Evolutionary conservation across 2,797 vertebrate species (phyloP).

Genomic region (Acipenser ruthenus): DNA sequence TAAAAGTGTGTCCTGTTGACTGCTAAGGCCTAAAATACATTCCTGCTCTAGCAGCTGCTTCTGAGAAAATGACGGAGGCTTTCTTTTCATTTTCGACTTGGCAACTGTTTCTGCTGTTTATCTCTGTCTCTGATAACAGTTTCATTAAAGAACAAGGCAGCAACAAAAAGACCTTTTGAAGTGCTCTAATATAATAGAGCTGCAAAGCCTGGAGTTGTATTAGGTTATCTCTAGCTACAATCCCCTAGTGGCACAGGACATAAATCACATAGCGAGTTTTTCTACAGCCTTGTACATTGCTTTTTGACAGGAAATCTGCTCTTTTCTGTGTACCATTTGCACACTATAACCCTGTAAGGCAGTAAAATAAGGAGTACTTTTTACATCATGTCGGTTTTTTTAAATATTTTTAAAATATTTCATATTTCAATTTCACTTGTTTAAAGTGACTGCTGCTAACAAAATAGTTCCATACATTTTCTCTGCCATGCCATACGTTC

Average conservation of each 20-base stretch:
- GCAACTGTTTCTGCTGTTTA: slow-evolving; percentile 4
- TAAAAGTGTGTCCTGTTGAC: no score
- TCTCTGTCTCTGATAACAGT: slow-evolving; percentile 16
- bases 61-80: not conserved
- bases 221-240: slow-evolving; percentile 62
- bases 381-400: no score
- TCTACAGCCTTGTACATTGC: not conserved
- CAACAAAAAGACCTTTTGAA: slow-evolving; percentile 37
- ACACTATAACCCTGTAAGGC: no score
- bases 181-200: slow-evolving; percentile 55
- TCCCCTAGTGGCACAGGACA: slow-evolving; percentile 52
- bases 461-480: no score
- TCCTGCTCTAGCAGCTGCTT: not conserved
- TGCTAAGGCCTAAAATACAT: no score
- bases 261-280: slow-evolving; percentile 48
- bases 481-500: no score
- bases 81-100: not conserved
- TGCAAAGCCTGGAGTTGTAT: slow-evolving; percentile 54
- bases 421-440: no score
- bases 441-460: no score
- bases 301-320: not conserved
- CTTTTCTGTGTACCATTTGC: not conserved
- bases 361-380: no score
- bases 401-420: no score
- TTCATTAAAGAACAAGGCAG: slow-evolving; percentile 39